Evolutionary conservation across 2,113 vertebrate genomes (phyloP).

Genomic region (zebrafish (Danio rerio)): DNA sequence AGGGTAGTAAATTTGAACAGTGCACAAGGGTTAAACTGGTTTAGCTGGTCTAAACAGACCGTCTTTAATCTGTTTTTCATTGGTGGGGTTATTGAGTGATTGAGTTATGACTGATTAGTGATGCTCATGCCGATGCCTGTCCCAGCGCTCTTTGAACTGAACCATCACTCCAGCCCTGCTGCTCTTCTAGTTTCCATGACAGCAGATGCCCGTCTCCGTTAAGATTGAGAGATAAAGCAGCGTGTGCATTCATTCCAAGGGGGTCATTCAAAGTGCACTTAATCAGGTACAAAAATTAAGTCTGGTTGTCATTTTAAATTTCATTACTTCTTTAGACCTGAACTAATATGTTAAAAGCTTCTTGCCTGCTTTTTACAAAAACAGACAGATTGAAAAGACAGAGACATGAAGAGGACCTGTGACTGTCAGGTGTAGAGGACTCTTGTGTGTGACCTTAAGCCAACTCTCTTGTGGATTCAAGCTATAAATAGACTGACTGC

Average conservation of each 20-base stretch:
- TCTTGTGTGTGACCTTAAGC: not conserved
- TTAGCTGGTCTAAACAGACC: not conserved
- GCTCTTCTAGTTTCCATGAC: conserved; percentile 57
- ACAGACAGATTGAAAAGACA: not conserved
- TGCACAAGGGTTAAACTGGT: not conserved
- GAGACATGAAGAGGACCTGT: conserved; percentile 1
- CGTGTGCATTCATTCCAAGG: not conserved
- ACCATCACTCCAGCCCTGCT: conserved; percentile 39
- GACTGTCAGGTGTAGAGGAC: conserved; percentile 17
- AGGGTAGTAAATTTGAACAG: too few species aligned
- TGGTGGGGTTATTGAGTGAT: too few species aligned
- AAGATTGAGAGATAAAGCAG: conserved; percentile 40
- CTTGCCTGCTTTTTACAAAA: not conserved
- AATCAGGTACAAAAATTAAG: not conserved
- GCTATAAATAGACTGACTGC: conserved; percentile 21
- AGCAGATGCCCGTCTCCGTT: conserved; percentile 47
- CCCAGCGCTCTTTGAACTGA: conserved; percentile 26
- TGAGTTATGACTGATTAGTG: not conserved
- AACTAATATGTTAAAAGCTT: conserved; percentile 19
- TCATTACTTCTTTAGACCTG: conserved; percentile 4
- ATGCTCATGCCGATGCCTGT: not conserved
- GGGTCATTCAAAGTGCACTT: conserved; percentile 13
- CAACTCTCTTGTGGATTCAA: conserved; percentile 29
- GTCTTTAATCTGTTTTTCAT: too few species aligned
- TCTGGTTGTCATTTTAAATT: conserved; percentile 15